phyloP scores from a whole-genome alignment of 2,113 vertebrate species.

The Gavia stellata region DNA sequence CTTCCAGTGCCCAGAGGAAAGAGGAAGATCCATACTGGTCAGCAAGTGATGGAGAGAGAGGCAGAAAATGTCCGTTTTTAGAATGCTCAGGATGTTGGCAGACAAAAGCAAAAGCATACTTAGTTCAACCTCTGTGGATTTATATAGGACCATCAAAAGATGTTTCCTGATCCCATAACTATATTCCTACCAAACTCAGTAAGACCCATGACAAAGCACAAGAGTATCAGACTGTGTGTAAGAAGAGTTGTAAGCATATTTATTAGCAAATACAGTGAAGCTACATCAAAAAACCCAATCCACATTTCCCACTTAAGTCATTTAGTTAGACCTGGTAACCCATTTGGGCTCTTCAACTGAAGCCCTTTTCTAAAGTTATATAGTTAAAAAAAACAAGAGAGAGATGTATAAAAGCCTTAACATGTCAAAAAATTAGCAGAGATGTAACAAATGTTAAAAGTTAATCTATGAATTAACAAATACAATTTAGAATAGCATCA shows the following conservation, averaged over 20 bases:
- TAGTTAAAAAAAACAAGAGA: background rate
- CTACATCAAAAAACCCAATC: background rate
- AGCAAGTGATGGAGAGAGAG: background rate
- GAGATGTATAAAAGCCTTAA: background rate
- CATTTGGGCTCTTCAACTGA: background rate
- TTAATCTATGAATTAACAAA: background rate
- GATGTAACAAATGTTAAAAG: background rate
- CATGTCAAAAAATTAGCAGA: background rate
- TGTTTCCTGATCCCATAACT: fast-evolving
- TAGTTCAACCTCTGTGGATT: background rate
- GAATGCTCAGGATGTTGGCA: background rate
- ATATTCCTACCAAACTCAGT: background rate
- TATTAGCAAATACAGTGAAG: background rate
- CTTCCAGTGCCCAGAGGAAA: background rate
- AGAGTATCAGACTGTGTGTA: background rate
- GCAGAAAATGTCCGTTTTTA: background rate
- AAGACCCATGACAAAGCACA: background rate
- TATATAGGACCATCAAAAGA: background rate
- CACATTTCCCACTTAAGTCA: background rate
- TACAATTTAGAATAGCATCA: background rate
- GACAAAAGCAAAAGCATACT: background rate
- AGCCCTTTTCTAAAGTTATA: background rate
- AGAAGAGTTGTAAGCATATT: background rate
- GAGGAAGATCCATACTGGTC: background rate
- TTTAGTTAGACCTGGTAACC: background rate